Conservation (phyloP, 2,888 invertebrate species). For the Corythucha ciliata region DNA sequence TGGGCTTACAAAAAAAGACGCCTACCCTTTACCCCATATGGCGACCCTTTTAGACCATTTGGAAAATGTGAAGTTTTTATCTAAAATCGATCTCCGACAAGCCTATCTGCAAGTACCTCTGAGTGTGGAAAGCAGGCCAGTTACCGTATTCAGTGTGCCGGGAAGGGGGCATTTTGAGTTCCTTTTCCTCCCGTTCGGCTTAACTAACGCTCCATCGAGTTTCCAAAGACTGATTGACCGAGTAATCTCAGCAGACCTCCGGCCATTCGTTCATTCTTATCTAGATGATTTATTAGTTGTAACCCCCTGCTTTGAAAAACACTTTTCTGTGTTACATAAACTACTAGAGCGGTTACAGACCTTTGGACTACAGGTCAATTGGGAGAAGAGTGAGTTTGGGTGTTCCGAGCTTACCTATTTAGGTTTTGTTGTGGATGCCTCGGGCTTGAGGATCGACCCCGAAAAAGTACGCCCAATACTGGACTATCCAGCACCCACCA, state of each 20-base stretch:
- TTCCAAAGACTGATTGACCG: constrained; percentile 34
- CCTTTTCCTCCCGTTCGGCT: constrained; percentile 37
- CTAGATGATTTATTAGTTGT: constrained; percentile 23
- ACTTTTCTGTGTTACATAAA: constrained; percentile 2
- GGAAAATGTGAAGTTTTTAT: constrained; percentile 3
- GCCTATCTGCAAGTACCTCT: constrained; percentile 19
- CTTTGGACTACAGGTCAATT: constrained; percentile 16
- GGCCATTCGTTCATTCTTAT: constrained; percentile 11
- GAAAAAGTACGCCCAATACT: constrained; percentile 9
- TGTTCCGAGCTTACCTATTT: constrained; percentile 20
- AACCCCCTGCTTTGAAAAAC: constrained; percentile 11
- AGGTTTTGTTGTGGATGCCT: constrained; percentile 12
- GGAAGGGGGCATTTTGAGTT: constrained; percentile 37
- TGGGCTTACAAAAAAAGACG: constrained; percentile 13
- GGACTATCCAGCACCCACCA: constrained; percentile 11
- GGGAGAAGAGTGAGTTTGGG: constrained; percentile 19
- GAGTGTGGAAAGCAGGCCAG: constrained; percentile 29
- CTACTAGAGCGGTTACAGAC: constrained; percentile 8
- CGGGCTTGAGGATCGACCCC: constrained; percentile 20
- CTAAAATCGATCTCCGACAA: constrained; percentile 16
- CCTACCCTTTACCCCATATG: constrained; percentile 14
- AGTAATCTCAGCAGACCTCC: constrained; percentile 21
- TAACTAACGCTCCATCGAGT: constrained; percentile 30
- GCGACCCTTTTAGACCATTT: background rate
- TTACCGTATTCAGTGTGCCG: constrained; percentile 38